Evolutionary conservation across 1,140 invertebrate species (phyloP), one percentile per base, ranked within the genome.

Genomic region (Hormaphis cornu): DNA sequence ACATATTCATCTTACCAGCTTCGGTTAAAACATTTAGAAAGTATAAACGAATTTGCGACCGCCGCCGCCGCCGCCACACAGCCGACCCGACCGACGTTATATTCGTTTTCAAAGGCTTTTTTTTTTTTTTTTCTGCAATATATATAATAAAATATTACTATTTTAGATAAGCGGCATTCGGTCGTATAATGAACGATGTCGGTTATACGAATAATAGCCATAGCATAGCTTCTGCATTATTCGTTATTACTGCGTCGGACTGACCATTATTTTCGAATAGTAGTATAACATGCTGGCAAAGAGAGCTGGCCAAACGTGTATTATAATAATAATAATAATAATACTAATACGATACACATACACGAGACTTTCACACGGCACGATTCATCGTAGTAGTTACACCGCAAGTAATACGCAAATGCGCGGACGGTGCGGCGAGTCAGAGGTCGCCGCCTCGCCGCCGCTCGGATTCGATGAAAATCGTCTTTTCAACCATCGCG

Each of bases 381-480:
- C 61, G 61, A 66, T 66, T 66, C 44, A 35, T 50, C 20, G 6
- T 42, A n/a, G n/a, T n/a, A n/a, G n/a, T n/a, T n/a, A n/a, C n/a
- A n/a, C n/a, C n/a, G n/a, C 12, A 22, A 50, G 20, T n/a, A n/a
- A 53, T 28, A 53, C 24, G 22, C 33, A 66, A 28, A 30, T 24
- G 18, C 40, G 16, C 24, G 0, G 58, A 5, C 26, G n/a, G n/a
- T n/a, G n/a, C n/a, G n/a, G n/a, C 14, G 18, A 66, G 61, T 66
- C 61, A 66, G 26, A 66, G 44, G 28, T 66, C 61, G 44, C 1
- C 28, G 61, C n/a, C n/a, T n/a, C n/a, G n/a, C n/a, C n/a, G n/a
- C n/a, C n/a, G n/a, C n/a, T n/a, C n/a, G n/a, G n/a, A 50, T 66
- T 50, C 61, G 18, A 20, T 66, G 28, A 66, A 66, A 50, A 66